A percentile compares a stretch with the other conserved stretches of the same genome.
Evolutionary conservation across 2,113 vertebrate genomes (phyloP).

Genomic region (Rattus rattus): DNA sequence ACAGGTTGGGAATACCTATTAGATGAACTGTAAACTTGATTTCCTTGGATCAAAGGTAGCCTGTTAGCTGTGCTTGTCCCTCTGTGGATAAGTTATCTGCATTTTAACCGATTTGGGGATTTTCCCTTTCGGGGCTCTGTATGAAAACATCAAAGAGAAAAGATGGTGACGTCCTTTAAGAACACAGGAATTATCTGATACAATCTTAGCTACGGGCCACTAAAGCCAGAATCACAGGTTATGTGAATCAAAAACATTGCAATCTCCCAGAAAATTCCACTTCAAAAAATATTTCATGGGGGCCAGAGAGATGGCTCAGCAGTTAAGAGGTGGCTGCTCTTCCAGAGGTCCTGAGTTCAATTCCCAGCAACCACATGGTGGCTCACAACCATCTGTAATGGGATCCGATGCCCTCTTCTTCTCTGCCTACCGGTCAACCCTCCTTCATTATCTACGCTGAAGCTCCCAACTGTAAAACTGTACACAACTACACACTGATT

Average conservation of each 20-base stretch:
- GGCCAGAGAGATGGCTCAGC: no score
- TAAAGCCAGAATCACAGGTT: background rate
- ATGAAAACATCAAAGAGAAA: slow-evolving; percentile 39
- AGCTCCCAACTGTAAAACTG: background rate
- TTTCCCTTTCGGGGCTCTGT: background rate
- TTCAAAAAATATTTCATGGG: background rate
- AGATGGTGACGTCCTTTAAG: background rate
- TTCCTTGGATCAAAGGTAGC: background rate
- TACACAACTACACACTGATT: background rate
- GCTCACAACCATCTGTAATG: no score
- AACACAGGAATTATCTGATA: background rate
- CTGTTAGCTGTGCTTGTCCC: background rate
- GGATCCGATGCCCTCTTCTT: background rate
- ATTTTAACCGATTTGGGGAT: background rate
- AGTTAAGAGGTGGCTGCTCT: no score
- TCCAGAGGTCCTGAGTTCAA: no score
- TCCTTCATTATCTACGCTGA: background rate
- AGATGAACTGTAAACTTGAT: background rate
- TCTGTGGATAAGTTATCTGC: background rate
- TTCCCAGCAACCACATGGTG: no score
- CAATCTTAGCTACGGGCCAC: background rate
- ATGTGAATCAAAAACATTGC: background rate
- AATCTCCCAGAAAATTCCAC: background rate
- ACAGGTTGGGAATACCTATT: background rate
- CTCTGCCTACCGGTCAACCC: background rate